Evolutionary conservation across 2,888 invertebrate genomes (phyloP), one percentile per base, ranked within the genome.

Genomic region (Petrophora chlorosata): DNA sequence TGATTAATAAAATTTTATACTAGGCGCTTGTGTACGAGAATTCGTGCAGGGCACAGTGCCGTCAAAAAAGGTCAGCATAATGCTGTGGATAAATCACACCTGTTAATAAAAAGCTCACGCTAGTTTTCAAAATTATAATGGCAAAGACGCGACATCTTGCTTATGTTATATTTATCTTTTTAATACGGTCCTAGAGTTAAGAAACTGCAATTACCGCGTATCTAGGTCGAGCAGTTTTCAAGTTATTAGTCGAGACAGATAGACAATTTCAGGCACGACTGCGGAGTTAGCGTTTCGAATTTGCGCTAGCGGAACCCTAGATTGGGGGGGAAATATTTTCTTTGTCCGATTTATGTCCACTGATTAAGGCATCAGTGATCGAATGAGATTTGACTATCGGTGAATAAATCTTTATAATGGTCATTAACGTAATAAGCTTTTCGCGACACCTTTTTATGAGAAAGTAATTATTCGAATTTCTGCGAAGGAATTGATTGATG

Each of bases 161-260:
- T 3, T 8, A 8, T 8, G 22, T 5, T 22, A 1, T 9, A 16
- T 14, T 26, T 33, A 22, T 19, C n/a, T 26, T 33, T 7, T n/a
- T 13, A 36, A 23, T 9, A 4, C 17, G 17, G 26, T 25, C 42
- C 35, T 23, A 39, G 33, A 23, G 41, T 19, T 45, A 49, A 44
- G 15, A 35, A 38, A 44, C 53, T 41, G 42, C 50, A 48, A 48
- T 56, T 52, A 52, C 36, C 25, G 32, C 12, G 47, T 10, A 53
- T 48, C 45, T 51, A 36, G 56, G 56, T 53, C 56, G 45, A 42
- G 56, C 36, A 46, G 44, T 42, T 39, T 50, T 47, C 46, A 47
- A 52, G 39, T 52, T 52, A 52, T 52, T 52, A 52, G 34, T 39
- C 19, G 34, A 39, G 43, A 46, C 47, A 52, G 47, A 52, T 46